Percentiles rank a stretch among this genome's conserved stretches.
Evolutionary conservation across 2,113 vertebrate genomes (phyloP).

Genomic region (Nibea albiflora): DNA sequence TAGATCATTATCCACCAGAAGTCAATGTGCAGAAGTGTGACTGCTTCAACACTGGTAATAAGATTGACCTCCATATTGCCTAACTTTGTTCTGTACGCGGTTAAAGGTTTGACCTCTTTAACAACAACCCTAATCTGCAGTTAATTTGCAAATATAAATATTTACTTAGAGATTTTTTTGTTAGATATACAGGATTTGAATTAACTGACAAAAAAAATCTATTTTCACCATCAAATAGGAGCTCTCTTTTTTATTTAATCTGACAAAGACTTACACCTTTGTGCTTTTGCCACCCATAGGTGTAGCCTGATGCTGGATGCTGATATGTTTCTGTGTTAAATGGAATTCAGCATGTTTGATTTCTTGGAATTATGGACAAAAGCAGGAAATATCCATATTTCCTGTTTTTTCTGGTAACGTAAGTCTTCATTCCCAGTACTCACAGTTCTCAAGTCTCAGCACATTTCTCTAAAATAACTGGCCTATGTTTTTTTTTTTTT

Average conservation of each 20-base stretch:
- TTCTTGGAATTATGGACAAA: conserved; percentile 40
- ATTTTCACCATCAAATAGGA: not conserved
- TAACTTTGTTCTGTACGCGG: not conserved
- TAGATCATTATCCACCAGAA: not conserved
- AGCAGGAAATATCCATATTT: conserved; percentile 36
- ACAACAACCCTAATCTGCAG: not conserved
- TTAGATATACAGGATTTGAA: not conserved
- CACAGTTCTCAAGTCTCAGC: conserved; percentile 9
- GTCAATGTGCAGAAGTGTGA: not conserved
- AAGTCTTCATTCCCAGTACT: not conserved
- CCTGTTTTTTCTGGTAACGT: conserved; percentile 20
- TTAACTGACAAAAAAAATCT: not conserved
- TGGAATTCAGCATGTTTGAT: not conserved
- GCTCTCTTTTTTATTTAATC: not conserved
- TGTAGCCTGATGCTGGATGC: too few relatives aligned
- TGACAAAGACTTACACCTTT: not conserved
- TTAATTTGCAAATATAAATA: not conserved
- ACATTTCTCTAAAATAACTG: not conserved
- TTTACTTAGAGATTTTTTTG: not conserved
- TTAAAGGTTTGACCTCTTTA: not conserved
- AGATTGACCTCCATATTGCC: conserved; percentile 46
- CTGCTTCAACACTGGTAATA: conserved; percentile 45
- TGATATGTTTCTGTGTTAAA: not conserved
- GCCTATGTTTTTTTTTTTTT: not conserved
- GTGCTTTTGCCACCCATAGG: too few relatives aligned